Percentiles rank a stretch among this genome's conserved stretches.
phyloP scores from a whole-genome alignment of 2,888 invertebrate species.

The Caenorhabditis parvicauda region DNA sequence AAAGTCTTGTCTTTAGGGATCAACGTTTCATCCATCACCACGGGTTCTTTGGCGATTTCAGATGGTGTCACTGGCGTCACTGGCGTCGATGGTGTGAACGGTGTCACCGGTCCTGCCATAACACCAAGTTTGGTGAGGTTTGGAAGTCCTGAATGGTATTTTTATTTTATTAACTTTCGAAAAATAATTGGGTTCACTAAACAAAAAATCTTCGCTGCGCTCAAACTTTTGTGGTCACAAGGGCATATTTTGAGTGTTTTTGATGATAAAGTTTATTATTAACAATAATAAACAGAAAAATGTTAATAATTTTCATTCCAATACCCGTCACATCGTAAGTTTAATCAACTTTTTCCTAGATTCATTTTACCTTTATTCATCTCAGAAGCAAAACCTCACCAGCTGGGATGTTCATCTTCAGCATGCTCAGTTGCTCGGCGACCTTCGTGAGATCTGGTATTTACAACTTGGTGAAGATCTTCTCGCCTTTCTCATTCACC shows the following conservation, averaged over 20 bases:
- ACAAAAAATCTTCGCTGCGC: not conserved
- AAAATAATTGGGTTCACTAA: not conserved
- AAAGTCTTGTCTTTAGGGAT: conserved; percentile 35
- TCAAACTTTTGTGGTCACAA: not conserved
- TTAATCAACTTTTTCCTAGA: no score
- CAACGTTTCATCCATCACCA: not conserved
- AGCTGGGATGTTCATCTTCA: no score
- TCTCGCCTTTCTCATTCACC: conserved; percentile 27
- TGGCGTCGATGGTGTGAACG: not conserved
- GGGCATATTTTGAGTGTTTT: no score
- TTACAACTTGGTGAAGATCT: conserved; percentile 7
- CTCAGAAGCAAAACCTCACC: no score
- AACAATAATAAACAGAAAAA: no score
- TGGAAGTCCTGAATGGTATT: no score
- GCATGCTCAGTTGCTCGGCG: conserved; percentile 17
- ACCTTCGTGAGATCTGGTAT: conserved; percentile 11
- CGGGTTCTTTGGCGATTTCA: not conserved
- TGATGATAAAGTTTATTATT: no score
- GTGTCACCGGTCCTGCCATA: not conserved
- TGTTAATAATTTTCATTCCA: no score
- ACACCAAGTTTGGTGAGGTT: no score
- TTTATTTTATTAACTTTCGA: not conserved
- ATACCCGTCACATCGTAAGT: no score
- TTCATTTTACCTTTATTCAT: no score
- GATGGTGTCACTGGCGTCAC: not conserved